Conservation (phyloP, 2,797 vertebrate species). For the Furcifer pardalis region DNA sequence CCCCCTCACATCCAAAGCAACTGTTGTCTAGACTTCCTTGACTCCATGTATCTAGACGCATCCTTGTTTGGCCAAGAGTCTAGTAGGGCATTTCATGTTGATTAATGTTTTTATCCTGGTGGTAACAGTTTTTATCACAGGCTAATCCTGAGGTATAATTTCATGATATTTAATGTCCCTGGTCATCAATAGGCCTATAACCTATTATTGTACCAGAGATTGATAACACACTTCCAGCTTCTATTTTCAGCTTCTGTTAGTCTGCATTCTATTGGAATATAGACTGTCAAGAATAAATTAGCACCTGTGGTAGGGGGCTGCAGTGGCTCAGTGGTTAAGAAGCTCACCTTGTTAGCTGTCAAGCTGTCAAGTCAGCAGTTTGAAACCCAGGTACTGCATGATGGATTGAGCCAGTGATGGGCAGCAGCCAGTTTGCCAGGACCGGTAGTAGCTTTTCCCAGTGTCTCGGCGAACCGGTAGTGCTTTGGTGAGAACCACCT, state of each 20-base stretch:
- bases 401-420: too few species aligned
- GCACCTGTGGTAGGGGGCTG: background rate
- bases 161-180: background rate
- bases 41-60: background rate
- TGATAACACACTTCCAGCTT: background rate
- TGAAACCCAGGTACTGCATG: too few species aligned
- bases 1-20: background rate
- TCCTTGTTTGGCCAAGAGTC: background rate
- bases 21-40: constrained; percentile 5
- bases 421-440: too few species aligned
- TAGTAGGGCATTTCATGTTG: background rate
- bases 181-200: background rate
- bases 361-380: too few species aligned
- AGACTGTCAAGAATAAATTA: background rate
- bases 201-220: background rate
- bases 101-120: background rate
- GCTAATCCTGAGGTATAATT: background rate
- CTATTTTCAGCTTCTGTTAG: constrained; percentile 1
- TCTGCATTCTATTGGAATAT: background rate
- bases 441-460: too few species aligned
- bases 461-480: too few species aligned
- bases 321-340: too few species aligned
- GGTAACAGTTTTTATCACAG: constrained; percentile 1
- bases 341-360: too few species aligned
- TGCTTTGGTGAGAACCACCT: too few species aligned